Percentiles rank a stretch among this genome's conserved stretches.
These are phyloP conservation scores for Carassius carassius DNA, from an alignment of 2,113 vertebrate genomes.

Conservation along the genomic window DNA sequence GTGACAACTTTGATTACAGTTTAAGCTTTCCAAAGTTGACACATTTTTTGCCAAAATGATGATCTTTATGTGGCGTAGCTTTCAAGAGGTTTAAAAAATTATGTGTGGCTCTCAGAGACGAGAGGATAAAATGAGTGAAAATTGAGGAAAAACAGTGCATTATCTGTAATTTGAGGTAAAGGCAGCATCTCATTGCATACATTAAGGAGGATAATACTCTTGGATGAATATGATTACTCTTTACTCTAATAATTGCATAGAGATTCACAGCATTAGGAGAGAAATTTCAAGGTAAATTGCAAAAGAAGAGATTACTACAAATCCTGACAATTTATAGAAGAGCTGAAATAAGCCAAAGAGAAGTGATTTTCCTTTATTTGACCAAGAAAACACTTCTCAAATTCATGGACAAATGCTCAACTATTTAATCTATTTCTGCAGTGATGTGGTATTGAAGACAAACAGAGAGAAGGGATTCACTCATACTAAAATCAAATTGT, in stretches of 20 bases:
- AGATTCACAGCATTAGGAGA: neutral
- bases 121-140: constrained; percentile 8
- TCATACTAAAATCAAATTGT: neutral
- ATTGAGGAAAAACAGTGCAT: constrained; percentile 1
- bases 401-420: constrained; percentile 23
- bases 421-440: constrained; percentile 3
- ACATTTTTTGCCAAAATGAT: neutral
- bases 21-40: constrained; percentile 16
- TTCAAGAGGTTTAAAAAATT: constrained; percentile 13
- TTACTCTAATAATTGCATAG: neutral
- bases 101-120: neutral
- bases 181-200: neutral
- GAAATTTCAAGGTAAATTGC: neutral
- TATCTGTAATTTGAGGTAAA: constrained; percentile 38
- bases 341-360: constrained; percentile 14
- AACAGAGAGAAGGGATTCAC: neutral
- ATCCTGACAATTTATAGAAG: neutral
- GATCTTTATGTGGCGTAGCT: neutral
- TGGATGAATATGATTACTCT: constrained; percentile 22
- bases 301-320: neutral
- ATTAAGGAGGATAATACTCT: constrained; percentile 18
- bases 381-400: neutral
- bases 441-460: neutral
- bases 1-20: neutral
- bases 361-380: constrained; percentile 6